These are phyloP conservation scores for Spilosoma lubricipeda DNA, from an alignment of 2,888 invertebrate species.

Conservation along the genomic window DNA sequence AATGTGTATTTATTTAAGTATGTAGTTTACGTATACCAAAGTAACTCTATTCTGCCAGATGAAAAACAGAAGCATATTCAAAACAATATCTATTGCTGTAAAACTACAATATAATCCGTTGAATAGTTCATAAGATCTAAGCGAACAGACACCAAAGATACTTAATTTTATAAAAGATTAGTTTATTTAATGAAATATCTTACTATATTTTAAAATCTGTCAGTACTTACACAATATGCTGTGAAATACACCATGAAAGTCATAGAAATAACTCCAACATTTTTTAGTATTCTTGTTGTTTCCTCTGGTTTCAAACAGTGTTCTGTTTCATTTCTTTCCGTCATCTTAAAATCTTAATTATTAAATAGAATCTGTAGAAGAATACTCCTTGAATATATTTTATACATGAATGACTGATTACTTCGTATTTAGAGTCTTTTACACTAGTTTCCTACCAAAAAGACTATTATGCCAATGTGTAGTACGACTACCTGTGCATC, in stretches of 20 bases:
- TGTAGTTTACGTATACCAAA: too few species aligned
- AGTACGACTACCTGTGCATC: not conserved
- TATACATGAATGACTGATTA: not conserved
- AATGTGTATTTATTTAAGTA: too few species aligned
- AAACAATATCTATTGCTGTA: too few species aligned
- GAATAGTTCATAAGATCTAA: too few species aligned
- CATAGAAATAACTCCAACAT: conserved; percentile 84
- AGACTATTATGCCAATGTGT: too few species aligned
- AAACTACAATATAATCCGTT: too few species aligned
- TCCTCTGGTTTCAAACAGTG: conserved; percentile 53
- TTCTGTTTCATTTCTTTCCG: conserved; percentile 19
- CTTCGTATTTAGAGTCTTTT: not conserved
- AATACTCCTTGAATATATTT: not conserved
- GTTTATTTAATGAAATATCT: not conserved
- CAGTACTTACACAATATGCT: conserved; percentile 76
- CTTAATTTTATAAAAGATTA: too few species aligned
- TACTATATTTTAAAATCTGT: not conserved
- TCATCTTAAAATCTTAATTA: not conserved
- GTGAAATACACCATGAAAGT: conserved; percentile 90
- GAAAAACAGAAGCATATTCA: too few species aligned
- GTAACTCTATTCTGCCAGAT: too few species aligned
- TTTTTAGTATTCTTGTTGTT: conserved; percentile 79
- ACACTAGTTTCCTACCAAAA: not conserved
- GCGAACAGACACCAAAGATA: too few species aligned
- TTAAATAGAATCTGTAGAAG: not conserved